These are phyloP conservation scores for Heliconius aoede DNA, from an alignment of 2,888 invertebrate genomes.

Conservation along the genomic window DNA sequence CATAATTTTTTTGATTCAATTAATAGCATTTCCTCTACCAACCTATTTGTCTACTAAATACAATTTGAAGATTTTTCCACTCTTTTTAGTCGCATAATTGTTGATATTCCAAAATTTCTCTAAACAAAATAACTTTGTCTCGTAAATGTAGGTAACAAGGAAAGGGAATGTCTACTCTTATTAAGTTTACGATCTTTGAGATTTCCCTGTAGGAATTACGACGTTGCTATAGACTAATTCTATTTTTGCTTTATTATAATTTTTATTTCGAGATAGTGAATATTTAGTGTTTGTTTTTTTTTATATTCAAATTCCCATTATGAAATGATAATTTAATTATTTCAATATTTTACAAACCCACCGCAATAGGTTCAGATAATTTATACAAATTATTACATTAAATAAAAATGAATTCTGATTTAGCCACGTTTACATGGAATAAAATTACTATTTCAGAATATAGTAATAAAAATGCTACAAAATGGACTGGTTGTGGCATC, in stretches of 20 bases:
- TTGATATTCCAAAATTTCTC: constrained; percentile 3
- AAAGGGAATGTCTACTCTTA: constrained; percentile 38
- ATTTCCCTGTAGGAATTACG: constrained; percentile 41
- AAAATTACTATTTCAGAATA: too few species aligned
- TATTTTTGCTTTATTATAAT: constrained; percentile 34
- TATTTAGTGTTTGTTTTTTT: constrained; percentile 1
- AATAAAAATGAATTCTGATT: not conserved
- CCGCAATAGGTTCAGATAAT: too few species aligned
- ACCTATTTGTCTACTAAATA: not conserved
- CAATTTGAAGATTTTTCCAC: not conserved
- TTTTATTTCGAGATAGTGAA: constrained; percentile 7
- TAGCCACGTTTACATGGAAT: not conserved
- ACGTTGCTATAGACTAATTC: constrained; percentile 34
- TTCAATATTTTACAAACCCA: too few species aligned
- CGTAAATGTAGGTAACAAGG: constrained; percentile 30
- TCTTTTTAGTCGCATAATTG: not conserved
- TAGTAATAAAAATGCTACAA: too few species aligned
- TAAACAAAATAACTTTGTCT: constrained; percentile 16
- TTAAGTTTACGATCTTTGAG: constrained; percentile 39
- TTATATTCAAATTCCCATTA: not conserved
- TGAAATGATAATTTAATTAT: too few species aligned
- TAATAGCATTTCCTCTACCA: not conserved
- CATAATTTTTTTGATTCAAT: not conserved
- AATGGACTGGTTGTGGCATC: too few species aligned
- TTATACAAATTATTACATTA: too few species aligned